Evolutionary conservation across 2,888 invertebrate species (phyloP).

Genomic region (Calliphora vomitoria): DNA sequence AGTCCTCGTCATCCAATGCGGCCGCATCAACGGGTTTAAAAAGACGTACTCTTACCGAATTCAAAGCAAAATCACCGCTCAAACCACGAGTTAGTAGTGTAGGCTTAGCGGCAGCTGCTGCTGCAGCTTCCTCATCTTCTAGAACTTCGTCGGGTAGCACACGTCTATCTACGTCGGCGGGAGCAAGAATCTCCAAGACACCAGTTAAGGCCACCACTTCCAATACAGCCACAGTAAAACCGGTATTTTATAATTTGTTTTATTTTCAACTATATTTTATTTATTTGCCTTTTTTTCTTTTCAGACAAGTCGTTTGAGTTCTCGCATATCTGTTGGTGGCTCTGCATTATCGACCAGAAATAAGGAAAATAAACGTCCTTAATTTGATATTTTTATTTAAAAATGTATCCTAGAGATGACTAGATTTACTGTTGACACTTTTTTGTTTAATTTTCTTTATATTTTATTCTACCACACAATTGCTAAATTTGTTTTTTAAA

Average conservation of each 20-base stretch:
- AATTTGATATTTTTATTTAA: constrained; percentile 31
- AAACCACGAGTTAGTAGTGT: constrained; percentile 68
- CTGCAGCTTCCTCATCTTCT: constrained; percentile 14
- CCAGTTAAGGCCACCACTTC: constrained; percentile 25
- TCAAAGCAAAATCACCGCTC: constrained; percentile 74
- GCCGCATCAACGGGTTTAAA: constrained; percentile 41
- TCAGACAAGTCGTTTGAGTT: constrained; percentile 66
- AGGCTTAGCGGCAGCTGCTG: constrained; percentile 16
- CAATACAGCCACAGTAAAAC: constrained; percentile 50
- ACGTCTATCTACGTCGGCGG: constrained; percentile 53
- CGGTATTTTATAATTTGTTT: constrained; percentile 48
- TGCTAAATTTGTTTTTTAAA: neutral
- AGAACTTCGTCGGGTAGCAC: constrained; percentile 16
- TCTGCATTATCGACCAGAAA: constrained; percentile 61
- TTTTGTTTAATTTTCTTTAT: neutral
- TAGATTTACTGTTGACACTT: neutral
- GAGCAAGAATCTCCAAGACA: constrained; percentile 52
- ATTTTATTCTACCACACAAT: neutral
- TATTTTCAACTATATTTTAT: no score
- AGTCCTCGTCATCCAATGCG: constrained; percentile 55
- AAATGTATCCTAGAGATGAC: constrained; percentile 20
- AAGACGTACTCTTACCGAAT: constrained; percentile 72
- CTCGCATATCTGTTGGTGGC: constrained; percentile 63
- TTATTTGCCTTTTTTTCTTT: constrained; percentile 3
- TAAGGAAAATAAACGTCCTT: constrained; percentile 75